Evolutionary conservation across 2,113 vertebrate species (phyloP).

Genomic region (Tragelaphus buxtoni): DNA sequence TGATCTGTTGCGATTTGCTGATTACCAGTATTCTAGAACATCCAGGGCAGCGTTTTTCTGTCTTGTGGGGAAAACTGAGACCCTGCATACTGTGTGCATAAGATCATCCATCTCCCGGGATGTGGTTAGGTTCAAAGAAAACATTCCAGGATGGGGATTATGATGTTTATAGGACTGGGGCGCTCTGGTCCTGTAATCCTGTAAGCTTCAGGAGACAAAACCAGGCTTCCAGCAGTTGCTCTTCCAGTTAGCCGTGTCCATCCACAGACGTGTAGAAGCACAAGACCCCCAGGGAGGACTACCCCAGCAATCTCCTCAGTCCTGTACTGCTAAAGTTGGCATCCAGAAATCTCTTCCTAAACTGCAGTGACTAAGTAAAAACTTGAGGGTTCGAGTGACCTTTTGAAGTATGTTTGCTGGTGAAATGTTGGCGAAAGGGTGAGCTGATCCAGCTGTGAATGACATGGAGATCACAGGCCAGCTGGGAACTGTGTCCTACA

Average conservation of each 20-base stretch:
- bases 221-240: neutral
- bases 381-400: neutral
- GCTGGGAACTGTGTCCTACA: neutral
- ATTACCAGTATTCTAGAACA: neutral
- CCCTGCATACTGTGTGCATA: neutral
- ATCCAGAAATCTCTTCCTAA: neutral
- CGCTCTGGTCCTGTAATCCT: neutral
- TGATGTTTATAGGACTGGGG: slow-evolving; percentile 4
- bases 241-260: neutral
- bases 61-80: neutral
- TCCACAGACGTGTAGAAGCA: fast-evolving
- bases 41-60: neutral
- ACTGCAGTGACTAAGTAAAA: neutral
- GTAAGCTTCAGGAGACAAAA: neutral
- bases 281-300: neutral
- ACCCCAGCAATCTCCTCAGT: fast-evolving
- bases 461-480: neutral
- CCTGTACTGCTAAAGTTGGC: neutral
- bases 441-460: neutral
- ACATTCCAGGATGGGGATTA: neutral
- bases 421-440: neutral
- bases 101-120: neutral
- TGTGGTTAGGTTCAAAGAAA: slow-evolving; percentile 24
- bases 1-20: neutral
- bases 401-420: neutral